Evolutionary conservation across 2,113 vertebrate genomes (phyloP), one percentile per base, ranked within the genome.

Genomic region (Syngnathoides biaculeatus): DNA sequence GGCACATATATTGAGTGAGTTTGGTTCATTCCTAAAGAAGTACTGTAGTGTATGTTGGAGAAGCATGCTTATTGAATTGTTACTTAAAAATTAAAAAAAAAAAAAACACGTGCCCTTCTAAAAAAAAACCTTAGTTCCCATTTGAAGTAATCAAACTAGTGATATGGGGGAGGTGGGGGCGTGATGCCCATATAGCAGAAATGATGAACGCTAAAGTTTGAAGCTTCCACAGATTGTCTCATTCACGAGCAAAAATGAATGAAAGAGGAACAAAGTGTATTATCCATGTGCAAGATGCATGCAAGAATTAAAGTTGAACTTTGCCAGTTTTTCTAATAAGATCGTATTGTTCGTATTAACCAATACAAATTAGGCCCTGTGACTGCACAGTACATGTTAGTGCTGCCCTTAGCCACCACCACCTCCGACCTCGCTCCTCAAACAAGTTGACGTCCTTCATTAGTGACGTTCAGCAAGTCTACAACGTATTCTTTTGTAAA

Each of bases 381-480:
- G 77, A 69, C 43, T 26, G 53, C 70, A 74, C 67, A 58, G 61
- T 69, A 61, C 65, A 52, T 59, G 68, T 67, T 65, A 60, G 55
- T 71, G 53, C 69, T 64, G 68, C 30, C 30, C 8, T 1, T 60
- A 10, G 19, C 52, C 12, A 6, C 72, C 12, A 6, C 72, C 73
- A 69, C 73, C 79, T 79, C 74, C 63, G 5, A 14, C 74, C 63
- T 14, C 5, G 26, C 52, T 55, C 9, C 20, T 9, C 20, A 52
- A 15, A 47, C 45, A 47, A 47, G 20, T 10, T 52, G n/a, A n/a
- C n/a, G n/a, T 63, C 61, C 15, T 17, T 57, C 13, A 30, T 84
- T 90, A 89, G 88, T 90, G 80, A 82, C 76, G 64, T 81, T 87
- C 67, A 87, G 80, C 90, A 17, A 38, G n/a, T 9, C 3, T 20